Evolutionary conservation across 1,140 invertebrate species (phyloP).

Genomic region (Cotesia typhae): DNA sequence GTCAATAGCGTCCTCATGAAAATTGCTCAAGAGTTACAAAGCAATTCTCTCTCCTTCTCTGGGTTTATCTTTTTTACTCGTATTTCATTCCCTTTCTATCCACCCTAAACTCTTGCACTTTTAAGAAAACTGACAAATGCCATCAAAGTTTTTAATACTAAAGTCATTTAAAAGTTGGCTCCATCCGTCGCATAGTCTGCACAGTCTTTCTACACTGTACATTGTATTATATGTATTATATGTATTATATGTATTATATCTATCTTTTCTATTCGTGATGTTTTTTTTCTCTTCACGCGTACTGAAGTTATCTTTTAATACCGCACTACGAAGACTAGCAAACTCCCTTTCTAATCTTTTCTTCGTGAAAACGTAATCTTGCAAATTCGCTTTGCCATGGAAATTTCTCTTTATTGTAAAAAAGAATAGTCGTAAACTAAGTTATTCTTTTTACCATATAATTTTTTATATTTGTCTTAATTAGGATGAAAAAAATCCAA

Average conservation of each 20-base stretch:
- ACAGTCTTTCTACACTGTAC: conserved; percentile 6
- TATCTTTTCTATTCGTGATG: conserved; percentile 4
- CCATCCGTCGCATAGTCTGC: conserved; percentile 48
- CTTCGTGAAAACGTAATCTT: conserved; percentile 53
- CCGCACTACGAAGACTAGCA: neutral
- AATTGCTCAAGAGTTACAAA: conserved; percentile 48
- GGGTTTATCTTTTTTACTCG: neutral
- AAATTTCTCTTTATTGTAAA: conserved; percentile 15
- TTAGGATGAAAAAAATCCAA: too few species aligned
- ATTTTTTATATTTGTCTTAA: neutral
- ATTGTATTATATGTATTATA: neutral
- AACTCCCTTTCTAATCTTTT: conserved; percentile 41
- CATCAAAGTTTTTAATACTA: conserved; percentile 59
- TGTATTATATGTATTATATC: conserved; percentile 15
- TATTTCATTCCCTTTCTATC: neutral
- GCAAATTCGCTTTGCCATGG: conserved; percentile 53
- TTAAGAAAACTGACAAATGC: conserved; percentile 56
- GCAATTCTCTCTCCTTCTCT: conserved; percentile 50
- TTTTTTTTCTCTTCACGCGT: conserved; percentile 11
- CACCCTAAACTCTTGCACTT: conserved; percentile 33
- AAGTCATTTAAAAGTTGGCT: conserved; percentile 57
- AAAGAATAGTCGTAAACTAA: conserved; percentile 7
- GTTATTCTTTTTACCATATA: conserved; percentile 7
- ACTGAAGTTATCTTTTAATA: conserved; percentile 21
- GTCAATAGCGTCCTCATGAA: conserved; percentile 36